These are phyloP conservation scores for Acanthaster planci DNA, from an alignment of 35 echinoderm and acorn worm species.

Conservation along the genomic window DNA sequence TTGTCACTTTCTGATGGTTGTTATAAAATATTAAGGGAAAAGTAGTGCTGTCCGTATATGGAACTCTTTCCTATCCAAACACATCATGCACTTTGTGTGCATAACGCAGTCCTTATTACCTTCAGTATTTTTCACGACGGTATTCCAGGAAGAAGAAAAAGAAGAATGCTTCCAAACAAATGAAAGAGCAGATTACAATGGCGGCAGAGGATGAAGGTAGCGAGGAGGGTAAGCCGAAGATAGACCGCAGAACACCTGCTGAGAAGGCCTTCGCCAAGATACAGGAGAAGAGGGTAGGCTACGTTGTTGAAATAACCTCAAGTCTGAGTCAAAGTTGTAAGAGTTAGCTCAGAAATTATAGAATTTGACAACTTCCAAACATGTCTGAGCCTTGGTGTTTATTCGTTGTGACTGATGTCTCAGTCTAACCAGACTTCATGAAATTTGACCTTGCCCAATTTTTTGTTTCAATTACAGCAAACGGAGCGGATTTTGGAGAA, in stretches of 20 bases:
- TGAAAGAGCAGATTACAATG: slow-evolving; percentile 24
- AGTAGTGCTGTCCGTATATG: too few relatives aligned
- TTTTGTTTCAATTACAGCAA: slow-evolving; percentile 40
- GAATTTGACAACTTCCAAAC: too few relatives aligned
- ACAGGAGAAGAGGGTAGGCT: slow-evolving; percentile 53
- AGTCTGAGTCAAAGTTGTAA: too few relatives aligned
- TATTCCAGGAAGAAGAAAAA: slow-evolving; percentile 57
- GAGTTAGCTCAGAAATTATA: too few relatives aligned
- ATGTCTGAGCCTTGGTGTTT: too few relatives aligned
- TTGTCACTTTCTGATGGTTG: too few relatives aligned
- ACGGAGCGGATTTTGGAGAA: slow-evolving; percentile 50
- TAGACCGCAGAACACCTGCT: slow-evolving; percentile 38
- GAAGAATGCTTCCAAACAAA: slow-evolving; percentile 56
- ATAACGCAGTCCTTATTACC: not conserved
- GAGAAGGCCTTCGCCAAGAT: slow-evolving; percentile 63
- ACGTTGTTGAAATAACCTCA: not conserved
- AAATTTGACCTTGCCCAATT: too few relatives aligned
- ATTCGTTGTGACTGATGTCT: too few relatives aligned
- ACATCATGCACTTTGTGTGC: too few relatives aligned
- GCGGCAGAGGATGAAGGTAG: not conserved
- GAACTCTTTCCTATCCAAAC: not conserved
- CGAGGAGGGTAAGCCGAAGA: not conserved
- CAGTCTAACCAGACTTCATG: too few relatives aligned
- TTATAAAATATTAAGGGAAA: too few relatives aligned
- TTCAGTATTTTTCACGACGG: not conserved